Percentiles rank a stretch among this genome's conserved stretches.
Conservation (phyloP, 2,888 invertebrate species). For the Torymus auratus region DNA sequence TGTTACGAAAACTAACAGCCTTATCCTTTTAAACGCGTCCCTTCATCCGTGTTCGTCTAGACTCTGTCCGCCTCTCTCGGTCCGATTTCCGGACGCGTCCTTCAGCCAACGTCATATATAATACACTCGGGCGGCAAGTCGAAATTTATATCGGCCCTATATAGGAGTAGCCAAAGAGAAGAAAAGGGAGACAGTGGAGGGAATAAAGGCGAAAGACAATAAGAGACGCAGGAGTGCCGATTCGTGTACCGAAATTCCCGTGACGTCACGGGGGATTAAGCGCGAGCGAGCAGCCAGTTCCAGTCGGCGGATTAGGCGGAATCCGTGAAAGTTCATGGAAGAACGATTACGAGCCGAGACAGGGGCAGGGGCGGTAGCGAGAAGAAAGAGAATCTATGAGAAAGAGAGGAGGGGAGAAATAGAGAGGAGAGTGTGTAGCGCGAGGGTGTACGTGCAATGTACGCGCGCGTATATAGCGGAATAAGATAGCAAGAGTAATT, state of each 20-base stretch:
- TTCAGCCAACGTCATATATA: too few species aligned
- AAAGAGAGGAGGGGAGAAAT: too few species aligned
- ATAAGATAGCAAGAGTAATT: conserved; percentile 20
- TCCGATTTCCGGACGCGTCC: too few species aligned
- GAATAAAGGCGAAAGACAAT: conserved; percentile 43
- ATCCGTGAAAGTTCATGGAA: conserved; percentile 52
- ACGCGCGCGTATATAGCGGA: not conserved
- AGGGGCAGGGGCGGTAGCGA: not conserved
- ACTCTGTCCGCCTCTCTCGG: too few species aligned
- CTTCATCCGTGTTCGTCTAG: too few species aligned
- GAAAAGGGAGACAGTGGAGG: not conserved
- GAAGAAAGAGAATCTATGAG: not conserved
- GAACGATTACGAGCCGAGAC: conserved; percentile 34
- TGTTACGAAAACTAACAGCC: not conserved
- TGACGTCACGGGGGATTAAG: conserved; percentile 44
- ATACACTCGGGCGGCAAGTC: not conserved
- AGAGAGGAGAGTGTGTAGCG: too few species aligned
- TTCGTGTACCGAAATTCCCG: conserved; percentile 50
- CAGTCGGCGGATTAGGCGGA: conserved; percentile 39
- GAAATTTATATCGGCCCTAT: conserved; percentile 17
- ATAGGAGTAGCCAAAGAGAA: not conserved
- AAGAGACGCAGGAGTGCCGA: conserved; percentile 48
- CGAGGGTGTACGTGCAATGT: not conserved
- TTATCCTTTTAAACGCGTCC: not conserved
- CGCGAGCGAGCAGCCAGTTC: conserved; percentile 25